These are phyloP conservation scores for Sus cebifrons DNA, from an alignment of 2,797 vertebrate genomes.

Conservation along the genomic window DNA sequence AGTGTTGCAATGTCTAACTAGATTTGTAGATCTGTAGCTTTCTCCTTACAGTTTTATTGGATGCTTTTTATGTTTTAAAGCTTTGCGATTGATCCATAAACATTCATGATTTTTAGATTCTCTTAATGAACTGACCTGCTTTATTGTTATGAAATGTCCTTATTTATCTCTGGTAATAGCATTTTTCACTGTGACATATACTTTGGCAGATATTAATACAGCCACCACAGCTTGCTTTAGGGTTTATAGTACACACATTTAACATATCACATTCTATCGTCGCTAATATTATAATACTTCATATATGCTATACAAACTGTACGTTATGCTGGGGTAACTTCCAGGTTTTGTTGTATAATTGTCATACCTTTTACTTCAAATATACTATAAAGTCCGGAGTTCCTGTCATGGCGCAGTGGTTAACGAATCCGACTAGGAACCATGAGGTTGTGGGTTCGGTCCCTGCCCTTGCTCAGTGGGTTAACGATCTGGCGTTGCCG, in stretches of 20 bases:
- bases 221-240: not conserved
- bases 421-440: too few species aligned
- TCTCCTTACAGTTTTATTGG: not conserved
- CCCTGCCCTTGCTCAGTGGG: too few species aligned
- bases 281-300: not conserved
- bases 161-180: not conserved
- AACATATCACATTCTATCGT: not conserved
- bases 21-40: not conserved
- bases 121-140: not conserved
- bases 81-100: not conserved
- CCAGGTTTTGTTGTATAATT: not conserved
- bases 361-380: not conserved
- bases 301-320: not conserved
- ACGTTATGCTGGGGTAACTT: not conserved
- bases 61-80: not conserved
- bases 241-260: not conserved
- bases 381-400: not conserved
- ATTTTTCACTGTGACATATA: not conserved
- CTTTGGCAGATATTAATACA: not conserved
- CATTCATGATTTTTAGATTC: not conserved
- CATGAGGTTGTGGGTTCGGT: too few species aligned
- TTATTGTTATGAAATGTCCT: not conserved
- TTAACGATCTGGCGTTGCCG: too few species aligned
- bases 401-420: too few species aligned
- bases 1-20: not conserved